Conservation (phyloP, 2,888 invertebrate genomes). For the Caenorhabditis drosophilae region DNA sequence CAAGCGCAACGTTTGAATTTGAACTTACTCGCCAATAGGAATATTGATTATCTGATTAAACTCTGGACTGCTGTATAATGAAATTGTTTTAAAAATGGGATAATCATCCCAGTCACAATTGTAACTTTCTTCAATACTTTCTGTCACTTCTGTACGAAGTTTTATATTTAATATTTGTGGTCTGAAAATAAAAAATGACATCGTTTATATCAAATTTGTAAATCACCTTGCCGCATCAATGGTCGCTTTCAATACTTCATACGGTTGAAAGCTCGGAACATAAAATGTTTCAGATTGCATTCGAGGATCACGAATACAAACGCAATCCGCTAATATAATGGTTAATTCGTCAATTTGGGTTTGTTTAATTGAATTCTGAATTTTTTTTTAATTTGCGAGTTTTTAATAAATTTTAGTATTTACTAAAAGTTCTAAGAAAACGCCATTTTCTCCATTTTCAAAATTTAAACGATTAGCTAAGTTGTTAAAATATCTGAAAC, state of each 20-base stretch:
- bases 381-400: too few species aligned
- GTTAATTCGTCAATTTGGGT: slow-evolving; percentile 11
- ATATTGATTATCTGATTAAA: slow-evolving; percentile 10
- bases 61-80: slow-evolving; percentile 7
- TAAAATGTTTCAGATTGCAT: slow-evolving; percentile 8
- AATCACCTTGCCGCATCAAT: too few species aligned
- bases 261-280: slow-evolving; percentile 17
- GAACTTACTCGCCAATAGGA: slow-evolving; percentile 9
- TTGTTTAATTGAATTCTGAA: too few species aligned
- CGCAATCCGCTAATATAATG: slow-evolving; percentile 24
- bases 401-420: too few species aligned
- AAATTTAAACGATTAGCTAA: too few species aligned
- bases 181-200: neutral
- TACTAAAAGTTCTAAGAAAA: too few species aligned
- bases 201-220: too few species aligned
- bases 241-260: neutral
- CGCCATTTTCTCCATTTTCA: too few species aligned
- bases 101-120: slow-evolving; percentile 30
- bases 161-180: slow-evolving; percentile 18
- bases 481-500: too few species aligned
- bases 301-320: slow-evolving; percentile 10
- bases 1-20: too few species aligned
- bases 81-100: slow-evolving; percentile 15
- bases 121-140: slow-evolving; percentile 19
- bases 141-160: slow-evolving; percentile 17